phyloP scores from a whole-genome alignment of 2,888 invertebrate genomes.

The Troides oblongomaculatus region DNA sequence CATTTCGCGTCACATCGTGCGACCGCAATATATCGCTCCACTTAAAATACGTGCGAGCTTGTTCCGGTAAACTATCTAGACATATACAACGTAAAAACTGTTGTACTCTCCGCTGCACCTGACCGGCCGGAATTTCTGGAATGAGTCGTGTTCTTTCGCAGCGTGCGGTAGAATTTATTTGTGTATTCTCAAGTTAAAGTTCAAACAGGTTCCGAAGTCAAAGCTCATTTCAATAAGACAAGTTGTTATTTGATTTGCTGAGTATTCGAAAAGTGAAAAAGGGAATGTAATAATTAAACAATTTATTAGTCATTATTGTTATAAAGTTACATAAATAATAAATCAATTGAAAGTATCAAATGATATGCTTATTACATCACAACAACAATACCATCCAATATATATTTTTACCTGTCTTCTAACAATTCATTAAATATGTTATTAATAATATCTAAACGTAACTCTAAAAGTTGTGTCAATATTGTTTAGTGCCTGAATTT shows the following conservation, averaged over 20 bases:
- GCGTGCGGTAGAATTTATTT: slow-evolving; percentile 25
- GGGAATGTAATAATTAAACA: neutral
- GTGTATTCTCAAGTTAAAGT: neutral
- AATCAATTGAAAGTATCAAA: neutral
- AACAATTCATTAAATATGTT: slow-evolving; percentile 1
- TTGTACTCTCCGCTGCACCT: slow-evolving; percentile 13
- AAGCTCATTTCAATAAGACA: neutral
- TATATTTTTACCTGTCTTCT: slow-evolving; percentile 42
- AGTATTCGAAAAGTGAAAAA: neutral
- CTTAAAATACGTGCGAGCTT: slow-evolving; percentile 71
- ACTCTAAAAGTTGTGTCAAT: neutral
- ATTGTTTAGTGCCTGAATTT: slow-evolving; percentile 19
- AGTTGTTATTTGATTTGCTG: neutral
- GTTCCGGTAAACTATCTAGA: slow-evolving; percentile 69
- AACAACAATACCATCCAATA: slow-evolving; percentile 34
- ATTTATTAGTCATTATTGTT: neutral
- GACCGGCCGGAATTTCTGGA: slow-evolving; percentile 23
- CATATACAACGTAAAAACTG: slow-evolving; percentile 50
- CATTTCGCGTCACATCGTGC: slow-evolving; percentile 75
- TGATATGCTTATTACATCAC: neutral
- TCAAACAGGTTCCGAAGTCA: slow-evolving; percentile 16
- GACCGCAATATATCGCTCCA: slow-evolving; percentile 76
- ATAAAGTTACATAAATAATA: neutral
- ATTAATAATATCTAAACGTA: slow-evolving; percentile 3
- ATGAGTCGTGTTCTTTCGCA: slow-evolving; percentile 13